Percentiles rank a stretch among this genome's conserved stretches.
phyloP scores from a whole-genome alignment of 2,797 vertebrate species.

The Spondyliosoma cantharus region DNA sequence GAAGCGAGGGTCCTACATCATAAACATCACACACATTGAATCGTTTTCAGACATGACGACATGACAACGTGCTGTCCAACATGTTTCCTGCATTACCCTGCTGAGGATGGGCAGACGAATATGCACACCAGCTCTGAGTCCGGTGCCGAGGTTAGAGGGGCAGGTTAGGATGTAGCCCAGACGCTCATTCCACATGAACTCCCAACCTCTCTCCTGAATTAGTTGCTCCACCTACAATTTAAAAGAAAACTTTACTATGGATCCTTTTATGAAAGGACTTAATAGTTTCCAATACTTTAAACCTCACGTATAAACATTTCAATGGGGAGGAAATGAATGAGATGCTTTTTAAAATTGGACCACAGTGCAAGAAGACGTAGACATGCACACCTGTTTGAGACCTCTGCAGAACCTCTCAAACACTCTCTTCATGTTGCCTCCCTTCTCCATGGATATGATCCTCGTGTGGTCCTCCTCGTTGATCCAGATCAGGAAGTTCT shows the following conservation, averaged over 20 bases:
- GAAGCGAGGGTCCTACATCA: constrained; percentile 89
- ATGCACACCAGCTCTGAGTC: constrained; percentile 92
- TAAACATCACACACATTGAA: constrained; percentile 8
- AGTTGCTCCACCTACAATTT: constrained; percentile 88
- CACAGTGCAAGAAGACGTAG: not conserved
- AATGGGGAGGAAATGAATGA: not conserved
- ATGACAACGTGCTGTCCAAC: not conserved
- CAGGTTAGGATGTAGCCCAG: constrained; percentile 93
- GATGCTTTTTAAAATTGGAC: not conserved
- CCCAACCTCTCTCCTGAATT: constrained; percentile 93
- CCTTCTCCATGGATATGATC: constrained; percentile 96
- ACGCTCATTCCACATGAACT: constrained; percentile 95
- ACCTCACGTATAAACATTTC: not conserved
- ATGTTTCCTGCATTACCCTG: constrained; percentile 81
- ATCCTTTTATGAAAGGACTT: not conserved
- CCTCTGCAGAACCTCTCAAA: constrained; percentile 95
- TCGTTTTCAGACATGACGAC: not conserved
- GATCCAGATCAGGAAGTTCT: constrained; percentile 94
- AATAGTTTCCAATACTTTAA: not conserved
- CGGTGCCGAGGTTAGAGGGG: constrained; percentile 93
- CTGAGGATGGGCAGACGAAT: constrained; percentile 89
- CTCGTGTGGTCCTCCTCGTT: constrained; percentile 96
- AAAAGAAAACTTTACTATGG: not conserved
- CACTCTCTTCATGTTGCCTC: constrained; percentile 95
- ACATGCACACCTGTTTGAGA: constrained; percentile 87